phyloP scores from a whole-genome alignment of 2,797 vertebrate genomes.

The Cyclopterus lumpus region DNA sequence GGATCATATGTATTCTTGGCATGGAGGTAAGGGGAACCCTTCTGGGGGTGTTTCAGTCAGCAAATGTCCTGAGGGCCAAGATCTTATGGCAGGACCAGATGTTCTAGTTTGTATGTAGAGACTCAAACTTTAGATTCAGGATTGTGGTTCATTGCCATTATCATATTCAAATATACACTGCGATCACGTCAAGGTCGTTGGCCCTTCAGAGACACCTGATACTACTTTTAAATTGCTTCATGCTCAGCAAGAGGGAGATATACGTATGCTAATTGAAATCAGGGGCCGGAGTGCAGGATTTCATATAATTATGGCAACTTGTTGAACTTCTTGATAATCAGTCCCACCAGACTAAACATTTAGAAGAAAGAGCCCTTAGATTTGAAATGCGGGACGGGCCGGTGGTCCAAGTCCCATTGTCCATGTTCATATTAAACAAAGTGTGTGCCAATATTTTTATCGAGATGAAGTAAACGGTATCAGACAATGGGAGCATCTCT shows the following conservation, averaged over 20 bases:
- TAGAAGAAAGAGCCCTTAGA: slow-evolving; percentile 50
- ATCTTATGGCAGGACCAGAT: slow-evolving; percentile 76
- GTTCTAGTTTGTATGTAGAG: slow-evolving; percentile 60
- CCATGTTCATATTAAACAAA: slow-evolving; percentile 50
- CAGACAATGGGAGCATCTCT: slow-evolving; percentile 58
- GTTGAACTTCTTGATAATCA: slow-evolving; percentile 76
- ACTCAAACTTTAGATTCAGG: slow-evolving; percentile 49
- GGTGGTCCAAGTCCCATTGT: slow-evolving; percentile 59
- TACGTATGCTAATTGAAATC: slow-evolving; percentile 65
- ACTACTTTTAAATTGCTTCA: slow-evolving; percentile 61
- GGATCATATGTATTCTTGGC: slow-evolving; percentile 73
- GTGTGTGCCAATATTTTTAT: slow-evolving; percentile 48
- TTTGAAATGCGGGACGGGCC: slow-evolving; percentile 44
- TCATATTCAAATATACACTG: slow-evolving; percentile 75
- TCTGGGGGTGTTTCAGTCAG: slow-evolving; percentile 61
- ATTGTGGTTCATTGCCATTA: slow-evolving; percentile 70
- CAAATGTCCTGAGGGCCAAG: slow-evolving; percentile 62
- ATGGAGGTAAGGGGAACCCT: slow-evolving; percentile 58
- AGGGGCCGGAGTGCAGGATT: slow-evolving; percentile 60
- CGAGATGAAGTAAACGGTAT: slow-evolving; percentile 51
- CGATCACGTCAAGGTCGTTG: slow-evolving; percentile 58
- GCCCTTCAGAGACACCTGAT: slow-evolving; percentile 69
- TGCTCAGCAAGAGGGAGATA: slow-evolving; percentile 40
- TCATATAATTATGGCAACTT: slow-evolving; percentile 69
- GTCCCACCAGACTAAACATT: slow-evolving; percentile 74